These are phyloP conservation scores for Eonycteris spelaea DNA, from an alignment of 2,113 vertebrate genomes.

Conservation along the genomic window DNA sequence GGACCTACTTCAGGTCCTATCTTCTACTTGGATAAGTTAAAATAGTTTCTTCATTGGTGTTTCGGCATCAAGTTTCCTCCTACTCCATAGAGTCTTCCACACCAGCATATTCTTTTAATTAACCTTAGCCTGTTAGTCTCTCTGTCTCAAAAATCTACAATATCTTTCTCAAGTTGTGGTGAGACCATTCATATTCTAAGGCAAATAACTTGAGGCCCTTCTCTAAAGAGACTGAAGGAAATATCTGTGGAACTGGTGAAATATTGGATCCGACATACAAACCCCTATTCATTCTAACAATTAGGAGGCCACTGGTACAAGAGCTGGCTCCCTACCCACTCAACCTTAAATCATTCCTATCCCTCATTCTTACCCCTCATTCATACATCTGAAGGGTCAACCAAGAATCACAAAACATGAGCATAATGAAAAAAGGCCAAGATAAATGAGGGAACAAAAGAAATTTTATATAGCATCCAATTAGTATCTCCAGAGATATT, in stretches of 20 bases:
- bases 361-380: neutral
- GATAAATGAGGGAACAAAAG: neutral
- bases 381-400: neutral
- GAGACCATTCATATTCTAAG: neutral
- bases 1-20: neutral
- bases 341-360: neutral
- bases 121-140: neutral
- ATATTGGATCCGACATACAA: neutral
- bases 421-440: neutral
- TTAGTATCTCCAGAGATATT: neutral
- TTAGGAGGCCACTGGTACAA: neutral
- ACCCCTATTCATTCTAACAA: neutral
- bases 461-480: neutral
- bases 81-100: neutral
- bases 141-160: neutral
- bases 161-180: neutral
- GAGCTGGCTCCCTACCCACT: neutral
- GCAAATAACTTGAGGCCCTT: neutral
- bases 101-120: neutral
- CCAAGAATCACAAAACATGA: constrained; percentile 27
- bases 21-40: neutral
- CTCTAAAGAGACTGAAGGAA: neutral
- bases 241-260: neutral
- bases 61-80: neutral
- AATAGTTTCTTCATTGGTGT: neutral